Evolutionary conservation across 2,888 invertebrate species (phyloP).

Genomic region (Habrosyne pyritoides): DNA sequence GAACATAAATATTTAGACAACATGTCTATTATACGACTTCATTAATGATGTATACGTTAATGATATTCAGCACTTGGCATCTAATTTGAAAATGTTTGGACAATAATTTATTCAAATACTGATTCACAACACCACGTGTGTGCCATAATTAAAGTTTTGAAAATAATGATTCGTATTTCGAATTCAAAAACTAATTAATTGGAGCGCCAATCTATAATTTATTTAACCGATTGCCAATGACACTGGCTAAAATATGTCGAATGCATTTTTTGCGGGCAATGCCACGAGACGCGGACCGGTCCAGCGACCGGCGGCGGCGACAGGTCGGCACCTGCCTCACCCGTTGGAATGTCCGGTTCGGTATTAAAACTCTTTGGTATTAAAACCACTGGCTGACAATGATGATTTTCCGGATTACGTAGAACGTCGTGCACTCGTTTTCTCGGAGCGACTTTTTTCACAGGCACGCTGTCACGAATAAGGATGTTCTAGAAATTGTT

Average conservation of each 20-base stretch:
- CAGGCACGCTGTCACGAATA: background rate
- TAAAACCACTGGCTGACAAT: conserved; percentile 36
- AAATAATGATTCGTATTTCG: background rate
- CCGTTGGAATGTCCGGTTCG: conserved; percentile 64
- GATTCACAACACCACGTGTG: background rate
- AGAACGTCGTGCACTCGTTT: conserved; percentile 13
- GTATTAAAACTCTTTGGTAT: conserved; percentile 54
- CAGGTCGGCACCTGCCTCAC: conserved; percentile 74
- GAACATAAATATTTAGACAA: background rate
- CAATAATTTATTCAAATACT: background rate
- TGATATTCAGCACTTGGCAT: no score
- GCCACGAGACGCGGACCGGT: conserved; percentile 55
- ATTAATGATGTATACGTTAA: no score
- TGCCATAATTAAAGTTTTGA: no score
- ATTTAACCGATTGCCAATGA: conserved; percentile 24
- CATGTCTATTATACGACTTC: no score
- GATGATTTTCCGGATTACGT: conserved; percentile 48
- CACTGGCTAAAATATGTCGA: conserved; percentile 44
- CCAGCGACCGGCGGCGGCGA: conserved; percentile 46
- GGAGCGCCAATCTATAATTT: background rate
- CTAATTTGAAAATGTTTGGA: background rate
- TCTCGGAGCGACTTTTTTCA: conserved; percentile 4
- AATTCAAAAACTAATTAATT: background rate
- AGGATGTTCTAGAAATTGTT: background rate
- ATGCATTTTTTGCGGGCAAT: conserved; percentile 48